Evolutionary conservation across 2,797 vertebrate genomes (phyloP).

Genomic region (Crenichthys baileyi): DNA sequence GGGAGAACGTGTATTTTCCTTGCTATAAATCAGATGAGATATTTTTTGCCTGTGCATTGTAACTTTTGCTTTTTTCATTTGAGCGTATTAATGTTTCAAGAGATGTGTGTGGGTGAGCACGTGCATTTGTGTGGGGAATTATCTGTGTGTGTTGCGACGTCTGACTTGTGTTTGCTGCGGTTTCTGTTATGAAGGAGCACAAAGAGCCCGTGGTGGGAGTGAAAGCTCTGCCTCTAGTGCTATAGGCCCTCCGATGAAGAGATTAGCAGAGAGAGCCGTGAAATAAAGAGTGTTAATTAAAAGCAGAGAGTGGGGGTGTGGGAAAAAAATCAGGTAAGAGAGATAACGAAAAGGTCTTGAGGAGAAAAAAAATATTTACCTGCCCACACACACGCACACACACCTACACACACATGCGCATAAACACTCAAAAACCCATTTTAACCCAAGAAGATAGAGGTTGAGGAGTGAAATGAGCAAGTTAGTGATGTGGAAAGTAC

Average conservation of each 20-base stretch:
- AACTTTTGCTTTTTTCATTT: conserved; percentile 47
- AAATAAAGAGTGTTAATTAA: conserved; percentile 77
- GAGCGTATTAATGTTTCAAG: conserved; percentile 53
- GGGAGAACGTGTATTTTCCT: conserved; percentile 19
- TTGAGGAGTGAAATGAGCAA: conserved; percentile 66
- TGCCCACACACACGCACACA: conserved; percentile 35
- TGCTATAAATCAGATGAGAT: conserved; percentile 50
- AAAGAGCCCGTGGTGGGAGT: conserved; percentile 64
- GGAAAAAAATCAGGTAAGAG: conserved; percentile 71
- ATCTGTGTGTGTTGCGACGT: conserved; percentile 23
- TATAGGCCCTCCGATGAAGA: conserved; percentile 65
- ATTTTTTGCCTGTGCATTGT: conserved; percentile 49
- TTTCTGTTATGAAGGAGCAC: conserved; percentile 59
- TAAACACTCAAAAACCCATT: conserved; percentile 48
- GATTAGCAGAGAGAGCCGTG: conserved; percentile 63
- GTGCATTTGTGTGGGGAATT: conserved; percentile 34
- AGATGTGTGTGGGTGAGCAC: conserved; percentile 26
- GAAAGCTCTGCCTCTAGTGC: conserved; percentile 64
- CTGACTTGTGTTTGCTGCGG: conserved; percentile 54
- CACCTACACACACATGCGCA: conserved; percentile 30
- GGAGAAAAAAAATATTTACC: conserved; percentile 55
- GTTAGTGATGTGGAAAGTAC: conserved; percentile 72
- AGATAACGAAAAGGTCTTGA: conserved; percentile 63
- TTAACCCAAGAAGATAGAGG: conserved; percentile 63
- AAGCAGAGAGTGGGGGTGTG: conserved; percentile 66